phyloP scores from a whole-genome alignment of 1,140 invertebrate species.

The Lepidotrigona ventralis region DNA sequence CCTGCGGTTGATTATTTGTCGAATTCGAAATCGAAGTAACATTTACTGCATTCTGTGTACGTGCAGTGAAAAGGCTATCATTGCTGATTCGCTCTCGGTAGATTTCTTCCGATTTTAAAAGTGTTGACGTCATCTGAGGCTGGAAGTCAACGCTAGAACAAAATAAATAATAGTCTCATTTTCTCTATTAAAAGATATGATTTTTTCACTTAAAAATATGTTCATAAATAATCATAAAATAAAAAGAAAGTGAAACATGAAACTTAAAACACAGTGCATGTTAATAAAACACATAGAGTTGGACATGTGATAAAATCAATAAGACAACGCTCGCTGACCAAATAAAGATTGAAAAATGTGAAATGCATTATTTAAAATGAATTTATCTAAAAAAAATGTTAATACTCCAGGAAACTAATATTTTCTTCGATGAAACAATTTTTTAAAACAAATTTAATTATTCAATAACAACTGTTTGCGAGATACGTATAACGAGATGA shows the following conservation, averaged over 20 bases:
- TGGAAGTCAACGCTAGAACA: constrained; percentile 61
- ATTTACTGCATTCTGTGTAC: constrained; percentile 11
- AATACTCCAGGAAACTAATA: not conserved
- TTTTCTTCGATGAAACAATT: not conserved
- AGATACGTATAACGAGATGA: constrained; percentile 1
- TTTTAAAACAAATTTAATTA: not conserved
- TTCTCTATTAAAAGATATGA: not conserved
- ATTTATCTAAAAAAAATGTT: not conserved
- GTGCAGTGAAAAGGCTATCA: constrained; percentile 66
- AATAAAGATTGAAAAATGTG: not conserved
- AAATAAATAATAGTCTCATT: not conserved
- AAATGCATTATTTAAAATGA: not conserved
- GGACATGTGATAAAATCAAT: not conserved
- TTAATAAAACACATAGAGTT: not conserved
- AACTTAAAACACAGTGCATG: not conserved
- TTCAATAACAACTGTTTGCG: not conserved
- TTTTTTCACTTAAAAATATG: no score
- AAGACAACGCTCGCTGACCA: no score
- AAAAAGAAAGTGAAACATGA: not conserved
- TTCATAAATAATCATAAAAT: not conserved
- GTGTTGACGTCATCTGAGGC: constrained; percentile 66
- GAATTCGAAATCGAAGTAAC: constrained; percentile 29
- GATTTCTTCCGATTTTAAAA: constrained; percentile 69
- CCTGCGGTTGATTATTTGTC: constrained; percentile 29
- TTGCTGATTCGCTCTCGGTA: constrained; percentile 67